Base-by-base conservation (phyloP, 1,140 invertebrate genomes). In the Ptiloglossa arizonensis region DNA sequence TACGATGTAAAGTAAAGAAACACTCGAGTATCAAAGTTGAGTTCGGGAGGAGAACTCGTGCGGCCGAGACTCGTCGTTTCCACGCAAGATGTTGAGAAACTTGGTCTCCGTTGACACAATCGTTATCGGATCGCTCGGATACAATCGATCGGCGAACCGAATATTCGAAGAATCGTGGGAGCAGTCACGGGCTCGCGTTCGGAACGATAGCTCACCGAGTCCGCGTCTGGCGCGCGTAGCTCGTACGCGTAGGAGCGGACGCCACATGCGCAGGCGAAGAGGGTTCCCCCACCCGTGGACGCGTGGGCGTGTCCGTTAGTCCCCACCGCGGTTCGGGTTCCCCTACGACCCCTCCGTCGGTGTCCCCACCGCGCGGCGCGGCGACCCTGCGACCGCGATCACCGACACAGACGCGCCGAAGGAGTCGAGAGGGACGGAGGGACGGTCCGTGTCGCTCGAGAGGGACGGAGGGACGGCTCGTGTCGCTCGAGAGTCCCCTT, bases 301-400 rank as follows among this genome's bases (percentile, higher is more conserved):
- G 71, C 50, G 80, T 89, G 82, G 91, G 91, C 88, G 91, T 90
- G 86, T 72, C 80, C 66, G 38, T 44, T 50, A 3, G 48, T 86
- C 82, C 86, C 90, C 76, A 80, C 84, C 68, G 22, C 67, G 60
- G 56, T 62, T 24, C 50, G 27, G 38, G 64, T 72, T 87, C 85
- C 73, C 86, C 84, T 83, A 84, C 84, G 29, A 80, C 80, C 85
- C 86, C 84, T 86, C 24, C 69, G 64, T 32, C 69, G 79, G 59
- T 75, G 41, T 56, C 82, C 86, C 86, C 85, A 80, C 86, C 64
- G 50, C 32, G 13, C 48, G 59, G 6, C 48, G 38, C n/a, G 46
- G 19, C 67, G 60, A 82, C 62, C 59, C 56, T 69, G 75, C 52
- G 81, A 87, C 85, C 79, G 79, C 67, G 87, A 81, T 81, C 73